Evolutionary conservation across 30 jellyfish, hydroid and myxozoan species (phyloP).

Genomic region (Turritopsis dohrnii): DNA sequence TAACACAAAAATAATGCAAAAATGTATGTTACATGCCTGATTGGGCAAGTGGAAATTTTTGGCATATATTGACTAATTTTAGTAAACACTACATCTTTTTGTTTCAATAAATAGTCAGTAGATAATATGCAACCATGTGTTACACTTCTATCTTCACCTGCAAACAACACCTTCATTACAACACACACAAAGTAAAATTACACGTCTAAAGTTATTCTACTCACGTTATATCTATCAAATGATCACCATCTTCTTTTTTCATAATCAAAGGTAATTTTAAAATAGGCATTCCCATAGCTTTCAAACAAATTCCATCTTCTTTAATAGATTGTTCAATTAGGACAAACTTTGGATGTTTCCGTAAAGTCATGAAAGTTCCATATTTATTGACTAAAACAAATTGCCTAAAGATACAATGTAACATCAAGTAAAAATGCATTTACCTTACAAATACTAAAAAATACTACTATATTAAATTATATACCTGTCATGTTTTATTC

Average conservation of each 20-base stretch:
- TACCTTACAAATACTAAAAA: too few species aligned
- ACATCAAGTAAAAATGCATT: too few species aligned
- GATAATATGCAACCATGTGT: neutral
- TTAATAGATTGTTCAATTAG: constrained; percentile 13
- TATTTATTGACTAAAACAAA: constrained; percentile 13
- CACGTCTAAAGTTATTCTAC: too few species aligned
- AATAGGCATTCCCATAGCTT: constrained; percentile 24
- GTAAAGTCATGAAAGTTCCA: constrained; percentile 32
- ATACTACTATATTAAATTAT: too few species aligned
- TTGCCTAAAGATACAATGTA: too few species aligned
- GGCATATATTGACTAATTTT: too few species aligned
- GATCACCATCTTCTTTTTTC: constrained; percentile 25
- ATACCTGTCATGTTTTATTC: constrained; percentile 38
- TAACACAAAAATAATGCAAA: too few species aligned
- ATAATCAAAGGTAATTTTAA: constrained; percentile 18
- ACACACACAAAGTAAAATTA: neutral
- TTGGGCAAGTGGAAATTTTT: too few species aligned
- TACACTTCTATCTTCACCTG: neutral
- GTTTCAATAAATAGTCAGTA: neutral
- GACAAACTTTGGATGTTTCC: constrained; percentile 28
- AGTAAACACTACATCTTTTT: too few species aligned
- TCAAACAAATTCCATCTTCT: constrained; percentile 16
- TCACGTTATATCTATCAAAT: constrained; percentile 2
- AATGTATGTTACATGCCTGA: too few species aligned
- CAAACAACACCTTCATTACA: neutral